Conservation (phyloP, 2,888 invertebrate species). For the Penaeus monodon region DNA sequence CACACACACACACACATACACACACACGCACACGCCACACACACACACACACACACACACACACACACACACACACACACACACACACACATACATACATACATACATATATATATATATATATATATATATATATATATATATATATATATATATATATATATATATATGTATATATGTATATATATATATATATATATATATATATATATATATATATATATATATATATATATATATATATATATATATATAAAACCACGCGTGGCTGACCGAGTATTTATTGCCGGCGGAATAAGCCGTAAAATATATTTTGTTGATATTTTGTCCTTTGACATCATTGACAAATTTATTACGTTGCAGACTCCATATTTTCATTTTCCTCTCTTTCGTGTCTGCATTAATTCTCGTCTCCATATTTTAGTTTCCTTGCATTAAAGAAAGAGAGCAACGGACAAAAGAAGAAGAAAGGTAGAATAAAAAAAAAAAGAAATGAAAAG, state of each 20-base stretch:
- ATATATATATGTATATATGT: too few species aligned
- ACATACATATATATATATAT: constrained; percentile 14
- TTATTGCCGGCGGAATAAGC: too few species aligned
- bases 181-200: constrained; percentile 9
- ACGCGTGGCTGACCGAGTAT: neutral
- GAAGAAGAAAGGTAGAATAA: neutral
- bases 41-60: neutral
- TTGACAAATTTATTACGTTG: too few species aligned
- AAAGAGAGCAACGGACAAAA: neutral
- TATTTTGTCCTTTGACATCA: too few species aligned
- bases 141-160: neutral
- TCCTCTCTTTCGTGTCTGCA: too few species aligned
- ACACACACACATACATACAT: constrained; percentile 9
- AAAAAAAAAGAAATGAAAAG: neutral
- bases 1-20: neutral
- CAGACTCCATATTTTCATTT: too few species aligned
- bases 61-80: neutral
- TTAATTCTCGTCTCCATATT: too few species aligned
- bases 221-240: constrained; percentile 21
- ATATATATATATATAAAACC: constrained; percentile 21
- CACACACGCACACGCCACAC: neutral
- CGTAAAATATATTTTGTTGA: too few species aligned
- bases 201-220: constrained; percentile 27
- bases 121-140: constrained; percentile 11
- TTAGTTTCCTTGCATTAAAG: neutral